phyloP scores from a whole-genome alignment of 2,797 vertebrate genomes.

The Spinus pinus region DNA sequence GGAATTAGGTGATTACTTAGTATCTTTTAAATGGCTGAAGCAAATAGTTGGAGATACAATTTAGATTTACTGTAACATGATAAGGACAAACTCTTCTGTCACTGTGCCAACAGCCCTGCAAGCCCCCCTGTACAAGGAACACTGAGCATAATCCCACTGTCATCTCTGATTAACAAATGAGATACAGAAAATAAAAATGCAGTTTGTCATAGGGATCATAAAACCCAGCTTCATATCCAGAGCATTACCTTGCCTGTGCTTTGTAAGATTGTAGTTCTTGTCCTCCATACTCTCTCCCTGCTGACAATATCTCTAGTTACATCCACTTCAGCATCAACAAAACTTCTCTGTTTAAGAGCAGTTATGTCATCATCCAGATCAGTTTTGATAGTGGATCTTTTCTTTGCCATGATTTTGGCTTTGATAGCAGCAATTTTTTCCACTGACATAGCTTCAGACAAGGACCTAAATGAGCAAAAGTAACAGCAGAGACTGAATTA shows the following conservation, averaged over 20 bases:
- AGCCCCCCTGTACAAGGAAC: background rate
- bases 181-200: background rate
- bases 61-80: background rate
- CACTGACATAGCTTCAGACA: conserved; percentile 99
- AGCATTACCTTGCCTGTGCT: conserved; percentile 93
- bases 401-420: conserved; percentile 99
- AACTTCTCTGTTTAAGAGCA: conserved; percentile 95
- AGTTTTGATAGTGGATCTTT: conserved; percentile 97
- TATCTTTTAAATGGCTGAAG: background rate
- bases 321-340: conserved; percentile 96
- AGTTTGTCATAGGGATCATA: background rate
- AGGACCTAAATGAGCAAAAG: conserved; percentile 80
- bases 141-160: background rate
- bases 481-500: background rate
- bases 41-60: background rate
- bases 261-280: conserved; percentile 97
- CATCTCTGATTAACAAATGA: background rate
- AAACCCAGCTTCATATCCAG: background rate
- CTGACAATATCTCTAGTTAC: conserved; percentile 98
- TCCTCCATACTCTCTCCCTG: conserved; percentile 96
- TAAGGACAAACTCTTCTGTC: background rate
- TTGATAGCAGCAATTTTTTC: conserved; percentile 99
- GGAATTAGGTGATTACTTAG: background rate
- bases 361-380: conserved; percentile 96
- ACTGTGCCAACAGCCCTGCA: background rate